Conservation (phyloP, 2,113 vertebrate species). For the Pollimyrus isidori region DNA sequence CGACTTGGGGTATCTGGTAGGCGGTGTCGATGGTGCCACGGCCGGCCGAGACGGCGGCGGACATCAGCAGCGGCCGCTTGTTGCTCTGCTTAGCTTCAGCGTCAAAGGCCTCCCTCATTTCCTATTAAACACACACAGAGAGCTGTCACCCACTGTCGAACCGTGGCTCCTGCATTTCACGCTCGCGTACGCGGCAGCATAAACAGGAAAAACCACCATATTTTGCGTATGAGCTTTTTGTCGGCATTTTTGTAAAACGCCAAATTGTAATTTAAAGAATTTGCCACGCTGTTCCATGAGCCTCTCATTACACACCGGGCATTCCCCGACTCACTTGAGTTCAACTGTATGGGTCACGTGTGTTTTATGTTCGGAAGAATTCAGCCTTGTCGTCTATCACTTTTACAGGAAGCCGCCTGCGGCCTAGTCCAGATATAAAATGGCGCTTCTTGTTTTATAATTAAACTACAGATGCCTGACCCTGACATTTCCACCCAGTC, state of each 20-base stretch:
- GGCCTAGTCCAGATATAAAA: not conserved
- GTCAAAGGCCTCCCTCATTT: conserved; percentile 61
- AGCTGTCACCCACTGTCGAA: not conserved
- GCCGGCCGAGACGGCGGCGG: conserved; percentile 57
- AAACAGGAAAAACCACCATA: not conserved
- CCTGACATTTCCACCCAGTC: not conserved
- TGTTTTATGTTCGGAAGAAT: not conserved
- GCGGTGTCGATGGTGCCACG: conserved; percentile 49
- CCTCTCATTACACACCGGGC: not conserved
- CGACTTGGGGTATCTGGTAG: conserved; percentile 55
- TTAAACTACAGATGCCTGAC: not conserved
- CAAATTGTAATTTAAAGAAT: not conserved
- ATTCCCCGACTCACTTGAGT: not conserved
- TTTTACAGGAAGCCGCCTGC: not conserved
- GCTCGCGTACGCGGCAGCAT: not conserved
- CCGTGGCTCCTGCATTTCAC: not conserved
- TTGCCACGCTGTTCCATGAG: not conserved
- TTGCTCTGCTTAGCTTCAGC: conserved; percentile 52
- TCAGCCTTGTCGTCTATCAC: not conserved
- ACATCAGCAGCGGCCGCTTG: conserved; percentile 54
- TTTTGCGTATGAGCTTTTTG: not conserved
- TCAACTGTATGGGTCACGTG: not conserved
- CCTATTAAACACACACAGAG: conserved; percentile 34
- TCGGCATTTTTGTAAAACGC: not conserved
- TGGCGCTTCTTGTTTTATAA: not conserved